phyloP scores from a whole-genome alignment of 2,888 invertebrate genomes.

The Marasmarcha lunaedactyla region DNA sequence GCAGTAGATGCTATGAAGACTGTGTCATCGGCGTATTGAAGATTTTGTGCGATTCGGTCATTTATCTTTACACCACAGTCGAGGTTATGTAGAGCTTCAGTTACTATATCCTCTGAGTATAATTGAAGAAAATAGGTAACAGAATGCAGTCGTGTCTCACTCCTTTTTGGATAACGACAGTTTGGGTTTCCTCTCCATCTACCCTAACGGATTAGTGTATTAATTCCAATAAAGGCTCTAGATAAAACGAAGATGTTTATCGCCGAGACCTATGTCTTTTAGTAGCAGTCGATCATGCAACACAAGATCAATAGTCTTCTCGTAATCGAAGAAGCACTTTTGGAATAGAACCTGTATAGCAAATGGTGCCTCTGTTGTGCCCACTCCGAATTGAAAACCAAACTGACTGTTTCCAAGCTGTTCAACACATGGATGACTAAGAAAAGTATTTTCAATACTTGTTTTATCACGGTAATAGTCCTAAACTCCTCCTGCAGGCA shows the following conservation, averaged over 20 bases:
- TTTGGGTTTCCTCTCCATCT: neutral
- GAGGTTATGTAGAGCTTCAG: neutral
- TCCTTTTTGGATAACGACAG: neutral
- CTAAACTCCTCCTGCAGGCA: slow-evolving; percentile 11
- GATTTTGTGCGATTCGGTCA: neutral
- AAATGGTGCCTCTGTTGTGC: slow-evolving; percentile 12
- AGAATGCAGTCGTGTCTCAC: neutral
- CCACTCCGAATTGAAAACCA: slow-evolving; percentile 11
- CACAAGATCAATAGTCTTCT: slow-evolving; percentile 10
- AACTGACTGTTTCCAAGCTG: slow-evolving; percentile 11
- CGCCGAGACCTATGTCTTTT: slow-evolving; percentile 8
- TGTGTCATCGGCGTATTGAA: neutral
- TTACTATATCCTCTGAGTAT: neutral
- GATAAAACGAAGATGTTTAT: too few species aligned
- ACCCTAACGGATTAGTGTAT: neutral
- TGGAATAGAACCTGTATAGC: slow-evolving; percentile 11
- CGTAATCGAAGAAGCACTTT: slow-evolving; percentile 13
- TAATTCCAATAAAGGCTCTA: too few species aligned
- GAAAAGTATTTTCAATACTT: slow-evolving; percentile 9
- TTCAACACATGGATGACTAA: slow-evolving; percentile 6
- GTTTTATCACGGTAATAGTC: slow-evolving; percentile 12
- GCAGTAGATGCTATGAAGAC: neutral
- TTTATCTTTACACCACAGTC: neutral
- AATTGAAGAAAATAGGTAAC: neutral
- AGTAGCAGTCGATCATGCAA: neutral